phyloP scores from a whole-genome alignment of 2,797 vertebrate species.

The Alfaro cultratus region DNA sequence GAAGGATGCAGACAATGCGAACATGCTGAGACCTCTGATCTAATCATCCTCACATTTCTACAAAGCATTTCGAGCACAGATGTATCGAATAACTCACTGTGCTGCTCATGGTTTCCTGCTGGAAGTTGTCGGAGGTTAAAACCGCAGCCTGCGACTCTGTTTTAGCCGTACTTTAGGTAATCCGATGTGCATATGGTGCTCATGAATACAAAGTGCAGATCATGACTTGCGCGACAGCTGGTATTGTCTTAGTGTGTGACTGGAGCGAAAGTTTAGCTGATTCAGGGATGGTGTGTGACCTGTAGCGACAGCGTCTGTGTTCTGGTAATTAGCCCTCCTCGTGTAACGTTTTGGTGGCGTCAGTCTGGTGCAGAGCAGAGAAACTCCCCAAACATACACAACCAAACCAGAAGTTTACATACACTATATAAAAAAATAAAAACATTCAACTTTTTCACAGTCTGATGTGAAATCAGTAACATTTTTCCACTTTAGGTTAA shows the following conservation, averaged over 20 bases:
- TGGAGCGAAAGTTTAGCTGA: conserved; percentile 37
- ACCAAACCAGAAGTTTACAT: too few species aligned
- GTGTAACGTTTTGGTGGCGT: conserved; percentile 15
- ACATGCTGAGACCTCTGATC: conserved; percentile 19
- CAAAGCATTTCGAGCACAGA: neutral
- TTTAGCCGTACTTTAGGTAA: conserved; percentile 11
- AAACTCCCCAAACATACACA: neutral
- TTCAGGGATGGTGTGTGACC: conserved; percentile 46
- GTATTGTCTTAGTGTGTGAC: conserved; percentile 35
- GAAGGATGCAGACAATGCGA: conserved; percentile 51
- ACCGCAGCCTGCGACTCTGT: neutral
- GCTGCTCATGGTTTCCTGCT: neutral
- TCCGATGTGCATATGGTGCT: conserved; percentile 20
- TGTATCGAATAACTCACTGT: conserved; percentile 6
- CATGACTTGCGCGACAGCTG: conserved; percentile 49
- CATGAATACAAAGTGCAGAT: conserved; percentile 31
- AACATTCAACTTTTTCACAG: too few species aligned
- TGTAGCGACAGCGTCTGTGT: conserved; percentile 39
- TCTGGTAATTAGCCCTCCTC: conserved; percentile 39
- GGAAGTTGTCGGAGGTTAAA: neutral
- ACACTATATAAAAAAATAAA: too few species aligned
- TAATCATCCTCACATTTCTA: conserved; percentile 8
- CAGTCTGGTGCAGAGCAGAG: neutral
- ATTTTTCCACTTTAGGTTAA: too few species aligned
- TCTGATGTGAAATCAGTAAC: too few species aligned